Conservation (phyloP, 2,113 vertebrate species). For the Mus spicilegus region DNA sequence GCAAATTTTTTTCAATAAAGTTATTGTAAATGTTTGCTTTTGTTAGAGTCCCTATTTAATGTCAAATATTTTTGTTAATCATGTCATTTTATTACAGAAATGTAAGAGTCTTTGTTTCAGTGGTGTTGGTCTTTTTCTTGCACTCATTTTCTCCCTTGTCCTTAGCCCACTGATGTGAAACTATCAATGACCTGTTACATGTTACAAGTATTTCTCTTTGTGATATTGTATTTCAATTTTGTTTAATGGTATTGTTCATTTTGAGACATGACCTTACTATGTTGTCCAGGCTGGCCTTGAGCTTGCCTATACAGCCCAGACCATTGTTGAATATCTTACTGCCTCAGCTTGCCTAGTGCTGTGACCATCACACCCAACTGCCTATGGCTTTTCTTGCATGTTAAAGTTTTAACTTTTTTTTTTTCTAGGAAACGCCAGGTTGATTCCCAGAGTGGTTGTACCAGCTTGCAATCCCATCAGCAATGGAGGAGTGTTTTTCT, state of each 20-base stretch:
- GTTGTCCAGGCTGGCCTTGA: not conserved
- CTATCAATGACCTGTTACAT: not conserved
- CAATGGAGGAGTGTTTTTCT: no score
- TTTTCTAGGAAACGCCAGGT: no score
- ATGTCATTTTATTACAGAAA: not conserved
- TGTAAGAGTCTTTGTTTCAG: constrained; percentile 5
- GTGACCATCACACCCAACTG: not conserved
- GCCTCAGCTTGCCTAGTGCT: not conserved
- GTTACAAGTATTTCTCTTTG: not conserved
- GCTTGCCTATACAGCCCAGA: not conserved
- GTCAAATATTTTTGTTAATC: not conserved
- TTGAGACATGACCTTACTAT: not conserved
- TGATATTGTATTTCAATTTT: not conserved
- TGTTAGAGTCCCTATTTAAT: not conserved
- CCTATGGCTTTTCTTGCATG: not conserved
- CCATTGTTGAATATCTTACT: not conserved
- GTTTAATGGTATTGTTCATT: not conserved
- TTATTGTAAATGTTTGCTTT: not conserved
- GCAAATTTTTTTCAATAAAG: not conserved
- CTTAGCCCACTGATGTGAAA: not conserved
- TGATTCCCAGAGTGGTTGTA: no score
- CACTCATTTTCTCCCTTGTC: not conserved
- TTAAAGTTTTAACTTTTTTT: not conserved
- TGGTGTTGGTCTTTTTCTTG: not conserved
- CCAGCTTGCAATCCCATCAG: no score